Base-by-base conservation (phyloP, 2,113 vertebrate genomes). In the Pampusana beccarii region DNA sequence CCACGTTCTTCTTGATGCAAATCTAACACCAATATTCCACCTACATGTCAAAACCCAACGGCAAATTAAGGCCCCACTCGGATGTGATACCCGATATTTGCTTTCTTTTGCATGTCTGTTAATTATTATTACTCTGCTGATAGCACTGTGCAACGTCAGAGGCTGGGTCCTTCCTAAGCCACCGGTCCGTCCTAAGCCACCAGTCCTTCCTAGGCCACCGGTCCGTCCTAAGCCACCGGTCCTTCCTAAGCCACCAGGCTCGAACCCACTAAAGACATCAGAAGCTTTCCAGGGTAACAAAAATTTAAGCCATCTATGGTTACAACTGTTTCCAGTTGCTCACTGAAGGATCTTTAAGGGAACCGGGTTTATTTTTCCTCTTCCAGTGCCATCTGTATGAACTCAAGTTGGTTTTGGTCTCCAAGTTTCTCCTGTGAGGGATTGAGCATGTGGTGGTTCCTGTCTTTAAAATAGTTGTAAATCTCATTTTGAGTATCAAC, bases 261-360 rank as follows among this genome's bases (percentile, higher is more conserved):
- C 28, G 9, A 0, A 0, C 2, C 9, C 51, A 44, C 2, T 53
- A 21, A 31, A 77, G 75, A 6, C 9, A 67, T 2, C 62, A 88
- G 46, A 25, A 82, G 75, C 67, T 80, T 88, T 78, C 34, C 38
- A 62, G 29, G 20, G 61, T 8, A 18, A 73, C 44, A 53, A 77
- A 33, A 60, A 83, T 15, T 40, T 31, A 13, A 1, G 8, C 25
- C 42, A 33, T 34, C 36, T 53, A 25, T 9, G 8, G 65, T 23
- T 42, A 80, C 48, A 78, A 75, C 19, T 50, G 34, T 70, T 46
- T 28, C 20, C 88, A 62, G 58, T 1, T 77, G 74, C 67, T 51
- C 80, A 20, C 64, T 88, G 79, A 73, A 83, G 28, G 24, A 25
- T 44, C 66, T 80, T 66, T 14, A 61, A 80, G 40, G 29, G 83